Base-by-base conservation (phyloP, 2,797 vertebrate genomes). In the Borostomias antarcticus region DNA sequence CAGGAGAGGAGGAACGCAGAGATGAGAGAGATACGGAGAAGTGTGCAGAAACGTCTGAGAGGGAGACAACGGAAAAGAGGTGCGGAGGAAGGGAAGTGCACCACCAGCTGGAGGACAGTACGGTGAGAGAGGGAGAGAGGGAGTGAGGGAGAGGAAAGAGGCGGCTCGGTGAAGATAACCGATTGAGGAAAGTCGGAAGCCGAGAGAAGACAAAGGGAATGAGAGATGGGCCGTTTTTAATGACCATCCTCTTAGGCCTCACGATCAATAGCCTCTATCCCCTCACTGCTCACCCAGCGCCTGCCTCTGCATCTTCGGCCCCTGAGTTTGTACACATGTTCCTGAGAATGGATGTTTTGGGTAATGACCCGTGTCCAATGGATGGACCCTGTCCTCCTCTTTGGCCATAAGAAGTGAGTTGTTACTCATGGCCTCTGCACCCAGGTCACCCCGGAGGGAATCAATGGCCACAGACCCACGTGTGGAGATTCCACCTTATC, bases 351-450 rank as follows among this genome's bases (percentile, higher is more conserved):
- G 68, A 78, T 63, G 72, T 51, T 50, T 28, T 21, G 62, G 66
- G 52, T 78, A 74, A 78, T 74, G 76, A 66, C 76, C 69, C 68
- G 57, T 54, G 63, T 69, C 69, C 65, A 60, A 69, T 72, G 72
- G 51, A 74, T 74, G 70, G 76, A 78, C 76, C 62, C 48, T 59
- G 69, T 58, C 68, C 72, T 68, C 60, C 67, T 76, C 68, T 74
- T 66, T 74, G 62, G 69, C 72, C 69, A 33, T 58, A 65, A 66
- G 72, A 57, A 74, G 70, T 66, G 73, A 72, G 72, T 59, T 66
- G 65, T 69, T 69, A 74, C 74, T 74, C 72, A 74, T 74, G 69
- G 62, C 58, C 62, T 52, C 58, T 57, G 45, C 58, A 61, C 65
- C 29, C 43, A 58, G 54, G 23, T 56, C 10, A 23, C 58, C 76